Percentiles rank a stretch among this genome's conserved stretches.
Conservation (phyloP, 1,140 invertebrate species). For the Agrypnia vestita region DNA sequence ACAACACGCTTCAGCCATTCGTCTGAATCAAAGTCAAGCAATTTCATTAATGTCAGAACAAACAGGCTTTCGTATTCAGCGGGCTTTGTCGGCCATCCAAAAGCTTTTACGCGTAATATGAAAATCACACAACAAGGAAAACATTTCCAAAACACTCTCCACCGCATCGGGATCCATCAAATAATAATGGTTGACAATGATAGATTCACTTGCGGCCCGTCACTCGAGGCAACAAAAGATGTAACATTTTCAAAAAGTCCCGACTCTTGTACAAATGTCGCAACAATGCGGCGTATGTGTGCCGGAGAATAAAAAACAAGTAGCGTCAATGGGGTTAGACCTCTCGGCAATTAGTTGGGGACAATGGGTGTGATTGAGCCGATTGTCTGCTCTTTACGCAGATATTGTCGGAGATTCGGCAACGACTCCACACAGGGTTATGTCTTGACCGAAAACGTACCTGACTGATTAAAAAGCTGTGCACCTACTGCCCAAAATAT, state of each 20-base stretch:
- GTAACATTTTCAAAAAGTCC: slow-evolving; percentile 40
- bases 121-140: slow-evolving; percentile 26
- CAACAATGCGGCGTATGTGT: slow-evolving; percentile 32
- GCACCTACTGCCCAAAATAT: no score
- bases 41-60: slow-evolving; percentile 42
- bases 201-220: slow-evolving; percentile 49
- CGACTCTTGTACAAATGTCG: slow-evolving; percentile 40
- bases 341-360: background rate
- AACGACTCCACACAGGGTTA: no score
- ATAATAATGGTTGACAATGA: slow-evolving; percentile 49
- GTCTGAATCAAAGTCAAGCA: slow-evolving; percentile 41
- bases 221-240: slow-evolving; percentile 47
- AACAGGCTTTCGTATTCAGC: slow-evolving; percentile 14
- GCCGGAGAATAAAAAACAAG: slow-evolving; percentile 13
- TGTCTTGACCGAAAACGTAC: no score
- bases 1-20: slow-evolving; percentile 9
- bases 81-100: slow-evolving; percentile 10
- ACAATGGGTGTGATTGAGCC: slow-evolving; percentile 7
- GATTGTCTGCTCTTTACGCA: background rate
- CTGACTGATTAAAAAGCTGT: no score
- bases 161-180: slow-evolving; percentile 40
- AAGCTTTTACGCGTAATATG: slow-evolving; percentile 34
- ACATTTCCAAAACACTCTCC: slow-evolving; percentile 39
- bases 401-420: background rate
- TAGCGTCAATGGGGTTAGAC: slow-evolving; percentile 26